Evolutionary conservation across 2,797 vertebrate species (phyloP).

Genomic region (Squalus acanthias): DNA sequence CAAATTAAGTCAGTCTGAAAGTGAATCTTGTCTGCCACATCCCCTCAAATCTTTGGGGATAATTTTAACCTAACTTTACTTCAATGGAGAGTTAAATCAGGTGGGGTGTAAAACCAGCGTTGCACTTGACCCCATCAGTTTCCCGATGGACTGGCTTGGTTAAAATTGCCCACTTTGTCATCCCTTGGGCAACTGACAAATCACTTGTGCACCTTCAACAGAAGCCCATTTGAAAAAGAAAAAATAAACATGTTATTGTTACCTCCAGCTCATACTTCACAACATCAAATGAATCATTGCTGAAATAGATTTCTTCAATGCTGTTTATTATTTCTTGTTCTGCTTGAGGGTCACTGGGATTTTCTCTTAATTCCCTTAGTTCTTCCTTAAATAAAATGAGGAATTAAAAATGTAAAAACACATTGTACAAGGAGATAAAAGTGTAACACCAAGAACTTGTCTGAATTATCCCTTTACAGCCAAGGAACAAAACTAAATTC

Average conservation of each 20-base stretch:
- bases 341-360: constrained; percentile 82
- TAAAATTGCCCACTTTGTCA: neutral
- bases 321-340: constrained; percentile 95
- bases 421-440: neutral
- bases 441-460: neutral
- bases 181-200: neutral
- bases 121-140: neutral
- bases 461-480: neutral
- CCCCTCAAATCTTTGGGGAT: neutral
- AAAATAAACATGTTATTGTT: constrained; percentile 46
- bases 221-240: neutral
- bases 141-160: neutral
- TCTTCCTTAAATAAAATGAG: constrained; percentile 70
- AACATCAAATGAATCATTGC: constrained; percentile 89
- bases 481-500: neutral
- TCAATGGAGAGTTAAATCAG: neutral
- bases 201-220: neutral
- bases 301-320: constrained; percentile 94
- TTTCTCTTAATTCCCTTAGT: constrained; percentile 81
- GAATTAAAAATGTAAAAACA: constrained; percentile 20
- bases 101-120: neutral
- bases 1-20: constrained; percentile 14
- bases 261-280: constrained; percentile 94
- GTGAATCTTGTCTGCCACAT: neutral
- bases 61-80: neutral